Evolutionary conservation across 2,797 vertebrate species (phyloP), one percentile per base, ranked within the genome.

Genomic region (Lacerta viridis): DNA sequence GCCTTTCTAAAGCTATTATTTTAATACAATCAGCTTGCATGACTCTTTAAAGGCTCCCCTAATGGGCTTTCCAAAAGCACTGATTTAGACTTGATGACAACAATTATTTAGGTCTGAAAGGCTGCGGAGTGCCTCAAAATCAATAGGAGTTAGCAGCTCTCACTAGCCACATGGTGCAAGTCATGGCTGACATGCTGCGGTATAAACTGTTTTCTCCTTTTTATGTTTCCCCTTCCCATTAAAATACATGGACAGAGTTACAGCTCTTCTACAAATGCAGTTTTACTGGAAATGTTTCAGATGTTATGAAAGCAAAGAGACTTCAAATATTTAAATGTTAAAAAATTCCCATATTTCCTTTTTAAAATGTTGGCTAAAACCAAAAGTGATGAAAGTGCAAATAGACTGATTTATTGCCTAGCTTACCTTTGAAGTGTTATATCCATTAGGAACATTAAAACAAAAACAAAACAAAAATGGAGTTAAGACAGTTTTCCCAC

Each of bases 1-100:
- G 2, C 27, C 87, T 88, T 90, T 88, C 39, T 83, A 75, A n/a
- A 91, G 59, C 50, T 59, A 89, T 86, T 84, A 84, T 85, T 88
- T 86, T 33, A 55, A 77, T 33, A 92, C 85, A 89, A 92, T 80
- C 5, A 87, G 91, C 86, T 89, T 78, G 0, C 88, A 85, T 87
- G 15, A 84, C 72, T 93, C 85, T 59, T 90, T 91, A 83, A 93
- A 93, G 81, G 1, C 1, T 85, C 74, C 29, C 78, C 7, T 55
- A 85, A 91, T 90, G 15, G 50, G 66, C 74, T 89, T 83, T 71
- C 27, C n/a, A 89, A 20, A 89, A 90, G 78, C 71, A 89, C 85
- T 79, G 77, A 33, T 25, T 17, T 39, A 88, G 86, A 80, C 61
- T 66, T 86, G 23, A 88, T 81, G 87, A 88, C 39, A 80, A 88